Evolutionary conservation across 2,113 vertebrate genomes (phyloP).

Genomic region (Sturnira hondurensis): DNA sequence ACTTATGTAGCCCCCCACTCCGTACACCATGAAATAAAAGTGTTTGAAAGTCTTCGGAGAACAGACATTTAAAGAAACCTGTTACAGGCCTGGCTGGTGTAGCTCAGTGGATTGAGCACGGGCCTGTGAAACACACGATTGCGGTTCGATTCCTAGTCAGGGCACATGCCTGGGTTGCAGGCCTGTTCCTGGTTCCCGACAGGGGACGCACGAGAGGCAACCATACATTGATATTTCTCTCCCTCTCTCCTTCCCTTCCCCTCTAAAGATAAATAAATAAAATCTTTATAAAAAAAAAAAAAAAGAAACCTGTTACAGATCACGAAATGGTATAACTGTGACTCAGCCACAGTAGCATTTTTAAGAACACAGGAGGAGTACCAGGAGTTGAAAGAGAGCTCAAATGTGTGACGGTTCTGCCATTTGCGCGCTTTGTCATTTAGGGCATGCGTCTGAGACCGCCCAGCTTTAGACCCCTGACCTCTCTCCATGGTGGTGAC

Average conservation of each 20-base stretch:
- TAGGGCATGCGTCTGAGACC: neutral
- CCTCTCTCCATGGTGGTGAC: neutral
- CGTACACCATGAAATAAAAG: neutral
- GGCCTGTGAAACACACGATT: too few relatives aligned
- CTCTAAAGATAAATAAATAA: too few relatives aligned
- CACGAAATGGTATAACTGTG: neutral
- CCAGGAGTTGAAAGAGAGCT: neutral
- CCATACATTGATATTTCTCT: too few relatives aligned
- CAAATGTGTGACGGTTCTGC: neutral
- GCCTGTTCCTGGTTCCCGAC: too few relatives aligned
- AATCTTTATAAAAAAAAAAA: too few relatives aligned
- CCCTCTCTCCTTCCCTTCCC: too few relatives aligned
- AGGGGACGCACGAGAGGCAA: too few relatives aligned
- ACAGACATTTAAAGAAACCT: neutral
- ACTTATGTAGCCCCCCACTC: neutral
- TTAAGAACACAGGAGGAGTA: neutral
- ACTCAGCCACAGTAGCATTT: neutral
- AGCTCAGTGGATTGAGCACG: too few relatives aligned
- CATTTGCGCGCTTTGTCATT: neutral
- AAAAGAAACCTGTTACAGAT: neutral
- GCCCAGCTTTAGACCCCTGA: neutral
- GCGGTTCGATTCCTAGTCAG: too few relatives aligned
- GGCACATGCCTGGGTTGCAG: too few relatives aligned
- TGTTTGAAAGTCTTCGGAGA: neutral
- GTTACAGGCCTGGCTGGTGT: too few relatives aligned